Conservation (phyloP, 1,140 invertebrate species). For the Dolichoris vasculosae region DNA sequence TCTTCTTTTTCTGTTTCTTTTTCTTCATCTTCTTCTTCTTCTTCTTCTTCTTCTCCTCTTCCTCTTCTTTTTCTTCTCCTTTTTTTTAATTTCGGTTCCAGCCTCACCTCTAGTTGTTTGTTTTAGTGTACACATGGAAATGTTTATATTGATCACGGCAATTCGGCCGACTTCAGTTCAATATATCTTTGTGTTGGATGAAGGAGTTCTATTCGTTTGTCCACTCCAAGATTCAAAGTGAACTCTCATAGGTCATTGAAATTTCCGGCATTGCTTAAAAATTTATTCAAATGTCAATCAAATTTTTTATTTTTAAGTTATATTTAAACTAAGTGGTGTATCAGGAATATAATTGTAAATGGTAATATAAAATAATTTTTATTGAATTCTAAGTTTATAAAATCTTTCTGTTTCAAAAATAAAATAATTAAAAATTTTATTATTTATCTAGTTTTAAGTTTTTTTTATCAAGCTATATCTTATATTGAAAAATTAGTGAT, state of each 20-base stretch:
- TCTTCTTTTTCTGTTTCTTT: background rate
- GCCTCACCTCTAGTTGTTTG: constrained; percentile 18
- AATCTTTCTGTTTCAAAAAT: background rate
- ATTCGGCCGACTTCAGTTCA: background rate
- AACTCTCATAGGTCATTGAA: background rate
- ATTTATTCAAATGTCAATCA: constrained; percentile 29
- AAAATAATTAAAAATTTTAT: no score
- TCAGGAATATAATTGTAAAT: background rate
- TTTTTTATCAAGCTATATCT: no score
- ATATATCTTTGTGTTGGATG: constrained; percentile 31
- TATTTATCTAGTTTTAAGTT: no score
- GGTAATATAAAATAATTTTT: background rate
- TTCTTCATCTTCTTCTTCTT: background rate
- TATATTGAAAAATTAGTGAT: no score
- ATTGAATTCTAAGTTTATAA: background rate
- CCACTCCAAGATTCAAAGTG: background rate
- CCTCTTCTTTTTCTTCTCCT: background rate
- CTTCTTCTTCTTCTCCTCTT: background rate
- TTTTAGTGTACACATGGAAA: constrained; percentile 43
- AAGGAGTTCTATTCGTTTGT: constrained; percentile 4
- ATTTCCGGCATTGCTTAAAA: constrained; percentile 26
- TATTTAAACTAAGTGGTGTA: constrained; percentile 1
- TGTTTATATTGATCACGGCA: constrained; percentile 36
- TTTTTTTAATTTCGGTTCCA: background rate
- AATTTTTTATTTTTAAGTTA: constrained; percentile 13